These are phyloP conservation scores for Danaus chrysippus DNA, from an alignment of 2,888 invertebrate species.

Conservation along the genomic window DNA sequence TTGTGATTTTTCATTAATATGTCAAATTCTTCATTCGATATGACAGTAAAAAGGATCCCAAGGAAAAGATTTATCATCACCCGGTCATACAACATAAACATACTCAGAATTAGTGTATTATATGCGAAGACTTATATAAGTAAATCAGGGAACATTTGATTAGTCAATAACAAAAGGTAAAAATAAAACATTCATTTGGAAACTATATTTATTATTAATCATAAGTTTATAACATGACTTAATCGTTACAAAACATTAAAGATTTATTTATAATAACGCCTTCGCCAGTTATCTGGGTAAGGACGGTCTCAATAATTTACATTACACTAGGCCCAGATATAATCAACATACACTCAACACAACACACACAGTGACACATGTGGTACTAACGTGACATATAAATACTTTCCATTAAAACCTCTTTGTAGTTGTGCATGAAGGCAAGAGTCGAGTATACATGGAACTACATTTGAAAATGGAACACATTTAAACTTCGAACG, in stretches of 20 bases:
- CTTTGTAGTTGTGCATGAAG: no score
- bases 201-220: slow-evolving; percentile 77
- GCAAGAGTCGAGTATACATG: no score
- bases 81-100: no score
- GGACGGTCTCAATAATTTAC: slow-evolving; percentile 76
- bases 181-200: slow-evolving; percentile 52
- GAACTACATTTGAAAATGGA: slow-evolving; percentile 22
- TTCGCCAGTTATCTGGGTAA: slow-evolving; percentile 72
- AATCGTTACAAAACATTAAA: slow-evolving; percentile 76
- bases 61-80: no score
- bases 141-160: background rate
- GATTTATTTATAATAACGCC: slow-evolving; percentile 69
- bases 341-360: slow-evolving; percentile 31
- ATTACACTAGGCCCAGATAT: slow-evolving; percentile 74
- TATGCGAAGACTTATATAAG: no score
- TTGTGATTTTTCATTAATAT: no score
- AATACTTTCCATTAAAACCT: no score
- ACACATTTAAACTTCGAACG: slow-evolving; percentile 17
- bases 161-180: slow-evolving; percentile 3
- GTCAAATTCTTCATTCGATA: no score
- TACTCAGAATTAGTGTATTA: no score
- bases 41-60: no score
- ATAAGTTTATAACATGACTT: slow-evolving; percentile 78
- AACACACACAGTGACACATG: background rate
- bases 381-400: no score